Conservation (phyloP, 2,888 invertebrate genomes). For the Lepidonotus clava region DNA sequence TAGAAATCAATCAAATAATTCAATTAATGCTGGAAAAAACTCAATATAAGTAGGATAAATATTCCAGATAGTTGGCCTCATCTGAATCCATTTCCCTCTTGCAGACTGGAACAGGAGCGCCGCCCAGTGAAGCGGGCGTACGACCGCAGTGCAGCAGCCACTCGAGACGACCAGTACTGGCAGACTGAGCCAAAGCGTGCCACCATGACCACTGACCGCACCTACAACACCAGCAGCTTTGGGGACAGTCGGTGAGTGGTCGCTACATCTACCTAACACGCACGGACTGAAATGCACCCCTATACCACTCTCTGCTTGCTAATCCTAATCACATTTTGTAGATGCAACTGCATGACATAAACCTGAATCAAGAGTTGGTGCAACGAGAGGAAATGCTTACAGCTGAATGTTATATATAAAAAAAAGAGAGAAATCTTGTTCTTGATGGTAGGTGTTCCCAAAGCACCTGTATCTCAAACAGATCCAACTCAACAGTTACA, state of each 20-base stretch:
- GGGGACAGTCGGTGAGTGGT: background rate
- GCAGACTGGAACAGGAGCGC: conserved; percentile 50
- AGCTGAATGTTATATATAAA: too few relatives aligned
- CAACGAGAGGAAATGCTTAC: too few relatives aligned
- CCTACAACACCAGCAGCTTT: background rate
- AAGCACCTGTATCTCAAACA: too few relatives aligned
- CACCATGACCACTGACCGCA: background rate
- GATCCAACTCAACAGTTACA: too few relatives aligned
- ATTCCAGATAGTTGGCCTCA: too few relatives aligned
- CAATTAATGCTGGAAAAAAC: too few relatives aligned
- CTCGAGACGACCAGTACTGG: conserved; percentile 51
- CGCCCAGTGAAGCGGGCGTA: conserved; percentile 54
- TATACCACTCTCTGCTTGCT: background rate
- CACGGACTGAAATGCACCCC: background rate
- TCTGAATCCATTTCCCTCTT: too few relatives aligned
- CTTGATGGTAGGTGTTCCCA: too few relatives aligned
- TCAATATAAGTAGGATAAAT: too few relatives aligned
- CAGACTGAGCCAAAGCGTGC: conserved; percentile 38
- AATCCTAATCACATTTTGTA: background rate
- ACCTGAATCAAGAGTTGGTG: too few relatives aligned
- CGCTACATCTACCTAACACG: background rate
- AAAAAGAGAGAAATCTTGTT: too few relatives aligned
- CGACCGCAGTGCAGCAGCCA: conserved; percentile 21
- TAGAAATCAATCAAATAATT: too few relatives aligned
- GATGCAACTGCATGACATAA: background rate